Percentiles rank a stretch among this genome's conserved stretches.
Evolutionary conservation across 2,888 invertebrate species (phyloP).

Genomic region (Chymomyza fuscimana): DNA sequence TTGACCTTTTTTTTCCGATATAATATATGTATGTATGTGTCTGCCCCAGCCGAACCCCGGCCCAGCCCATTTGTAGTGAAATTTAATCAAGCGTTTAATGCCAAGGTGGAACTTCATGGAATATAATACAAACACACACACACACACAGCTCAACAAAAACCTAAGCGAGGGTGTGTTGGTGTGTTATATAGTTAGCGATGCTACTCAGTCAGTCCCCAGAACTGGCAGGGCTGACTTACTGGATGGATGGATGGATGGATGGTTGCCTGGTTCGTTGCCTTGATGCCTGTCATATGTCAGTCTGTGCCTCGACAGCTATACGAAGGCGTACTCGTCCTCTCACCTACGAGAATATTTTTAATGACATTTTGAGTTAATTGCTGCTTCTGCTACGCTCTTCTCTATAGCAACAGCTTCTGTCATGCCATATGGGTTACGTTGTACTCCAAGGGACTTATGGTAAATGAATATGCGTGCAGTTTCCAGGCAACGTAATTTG

Average conservation of each 20-base stretch:
- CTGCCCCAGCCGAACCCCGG: conserved; percentile 34
- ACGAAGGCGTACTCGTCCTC: conserved; percentile 37
- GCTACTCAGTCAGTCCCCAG: conserved; percentile 33
- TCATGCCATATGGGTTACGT: conserved; percentile 56
- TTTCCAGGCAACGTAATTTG: conserved; percentile 71
- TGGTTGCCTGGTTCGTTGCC: conserved; percentile 32
- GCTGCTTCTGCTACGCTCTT: conserved; percentile 55
- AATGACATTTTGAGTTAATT: conserved; percentile 73
- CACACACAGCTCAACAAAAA: conserved; percentile 14
- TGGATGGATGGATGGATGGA: conserved; percentile 25
- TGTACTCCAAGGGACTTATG: conserved; percentile 17
- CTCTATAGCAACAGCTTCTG: conserved; percentile 17
- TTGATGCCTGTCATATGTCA: conserved; percentile 73
- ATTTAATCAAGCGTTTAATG: conserved; percentile 77
- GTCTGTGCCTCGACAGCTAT: conserved; percentile 41
- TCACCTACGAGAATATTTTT: conserved; percentile 67
- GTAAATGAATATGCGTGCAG: conserved; percentile 63
- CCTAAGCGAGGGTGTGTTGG: conserved; percentile 35
- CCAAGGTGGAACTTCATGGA: conserved; percentile 69
- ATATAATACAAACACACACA: conserved; percentile 53
- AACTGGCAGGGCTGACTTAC: conserved; percentile 23
- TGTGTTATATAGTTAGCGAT: conserved; percentile 38
- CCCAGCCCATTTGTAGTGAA: conserved; percentile 72
- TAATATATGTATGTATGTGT: conserved; percentile 32
- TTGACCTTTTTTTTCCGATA: conserved; percentile 38